phyloP scores from a whole-genome alignment of 2,888 invertebrate genomes.

The Galerucella pusilla region DNA sequence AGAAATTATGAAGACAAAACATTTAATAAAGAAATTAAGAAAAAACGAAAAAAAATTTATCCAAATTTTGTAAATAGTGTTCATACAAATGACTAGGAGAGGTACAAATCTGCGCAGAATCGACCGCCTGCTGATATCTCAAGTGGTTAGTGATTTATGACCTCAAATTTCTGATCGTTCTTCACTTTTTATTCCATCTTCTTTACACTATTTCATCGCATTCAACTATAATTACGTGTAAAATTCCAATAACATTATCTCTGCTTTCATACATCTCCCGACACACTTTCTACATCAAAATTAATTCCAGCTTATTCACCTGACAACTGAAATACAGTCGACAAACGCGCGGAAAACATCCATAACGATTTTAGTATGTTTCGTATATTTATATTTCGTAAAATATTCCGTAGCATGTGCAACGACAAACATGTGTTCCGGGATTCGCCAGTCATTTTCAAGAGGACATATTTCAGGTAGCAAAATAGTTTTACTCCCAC shows the following conservation, averaged over 20 bases:
- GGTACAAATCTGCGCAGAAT: no score
- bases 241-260: background rate
- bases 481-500: slow-evolving; percentile 18
- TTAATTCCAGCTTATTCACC: background rate
- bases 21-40: no score
- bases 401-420: slow-evolving; percentile 28
- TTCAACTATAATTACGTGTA: background rate
- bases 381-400: slow-evolving; percentile 25
- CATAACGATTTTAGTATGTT: slow-evolving; percentile 9
- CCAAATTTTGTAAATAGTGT: no score
- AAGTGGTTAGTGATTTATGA: no score
- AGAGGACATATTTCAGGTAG: slow-evolving; percentile 25
- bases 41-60: no score
- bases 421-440: slow-evolving; percentile 35
- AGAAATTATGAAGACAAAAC: no score
- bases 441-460: slow-evolving; percentile 20
- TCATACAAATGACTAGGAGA: no score
- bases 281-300: background rate
- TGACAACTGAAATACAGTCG: slow-evolving; percentile 10
- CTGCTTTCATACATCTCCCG: background rate
- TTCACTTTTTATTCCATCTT: no score
- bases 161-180: no score
- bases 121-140: no score
- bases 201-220: no score
- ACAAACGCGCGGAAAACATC: slow-evolving; percentile 8